phyloP scores from a whole-genome alignment of 2,113 vertebrate genomes.

The Scomber colias region DNA sequence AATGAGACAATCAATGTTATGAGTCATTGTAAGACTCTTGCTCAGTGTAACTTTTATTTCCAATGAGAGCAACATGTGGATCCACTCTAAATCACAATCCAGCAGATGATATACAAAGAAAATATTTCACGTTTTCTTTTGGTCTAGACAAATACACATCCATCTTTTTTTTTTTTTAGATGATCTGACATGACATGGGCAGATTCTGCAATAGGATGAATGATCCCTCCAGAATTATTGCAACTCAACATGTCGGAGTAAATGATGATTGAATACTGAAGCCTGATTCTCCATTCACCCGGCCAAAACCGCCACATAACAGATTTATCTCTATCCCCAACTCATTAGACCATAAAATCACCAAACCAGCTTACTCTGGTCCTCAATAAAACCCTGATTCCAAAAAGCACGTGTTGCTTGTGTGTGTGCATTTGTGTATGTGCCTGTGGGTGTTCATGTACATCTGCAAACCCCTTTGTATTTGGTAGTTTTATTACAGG shows the following conservation, averaged over 20 bases:
- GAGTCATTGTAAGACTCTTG: constrained; percentile 15
- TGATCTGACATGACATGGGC: not conserved
- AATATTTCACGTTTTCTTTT: not conserved
- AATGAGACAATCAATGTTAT: not conserved
- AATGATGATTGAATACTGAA: constrained; percentile 27
- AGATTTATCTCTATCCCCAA: constrained; percentile 60
- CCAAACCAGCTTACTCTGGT: constrained; percentile 50
- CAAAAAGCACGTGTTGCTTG: not conserved
- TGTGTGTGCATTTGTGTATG: not conserved
- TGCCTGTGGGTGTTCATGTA: not conserved
- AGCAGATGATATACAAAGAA: not conserved
- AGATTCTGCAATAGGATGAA: not conserved
- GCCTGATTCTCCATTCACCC: not conserved
- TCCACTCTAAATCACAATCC: not conserved
- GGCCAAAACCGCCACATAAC: constrained; percentile 34
- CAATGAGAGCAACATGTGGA: not conserved
- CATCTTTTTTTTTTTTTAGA: not conserved
- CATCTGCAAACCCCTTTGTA: not conserved
- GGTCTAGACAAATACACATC: not conserved
- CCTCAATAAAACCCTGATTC: constrained; percentile 4
- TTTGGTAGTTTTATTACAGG: not conserved
- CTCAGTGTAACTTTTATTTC: not conserved
- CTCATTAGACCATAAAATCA: constrained; percentile 52
- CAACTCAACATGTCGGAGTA: constrained; percentile 8
- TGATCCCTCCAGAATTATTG: not conserved